Base-by-base conservation (phyloP, 1,140 invertebrate genomes). In the Macrotrachela quadricornifera region DNA sequence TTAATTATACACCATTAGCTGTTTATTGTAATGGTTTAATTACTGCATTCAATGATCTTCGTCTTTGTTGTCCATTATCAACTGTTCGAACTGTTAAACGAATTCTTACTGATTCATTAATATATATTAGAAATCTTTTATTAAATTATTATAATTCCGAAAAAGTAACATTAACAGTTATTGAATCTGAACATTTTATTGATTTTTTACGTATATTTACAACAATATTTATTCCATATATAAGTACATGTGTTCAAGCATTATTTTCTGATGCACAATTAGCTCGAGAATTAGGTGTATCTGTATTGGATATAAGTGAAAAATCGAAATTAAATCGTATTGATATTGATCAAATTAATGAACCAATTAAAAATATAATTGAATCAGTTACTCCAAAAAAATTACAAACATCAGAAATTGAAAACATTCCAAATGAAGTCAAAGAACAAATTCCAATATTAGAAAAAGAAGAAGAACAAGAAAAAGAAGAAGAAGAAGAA, bases 1-100 rank as follows among this genome's bases (percentile, higher is more conserved):
- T 88, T 18, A 83, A 90, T 62, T 90, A 85, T 68, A 81, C 81
- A 66, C 85, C 86, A 4, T 67, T 92, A 56, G 85, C 85, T 1
- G 79, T 83, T 59, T 85, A 85, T 60, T 84, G 83, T 62, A 92
- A 91, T 72, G 79, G 81, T n/a, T 71, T 90, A 46, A 71, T 90
- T 56, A 76, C 71, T 46, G 75, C 78, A 9, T 76, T 90, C 44
- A 90, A 90, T 66, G 80, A 83, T 42, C 67, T 90, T 38, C 74
- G 83, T 54, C 67, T 84, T 1, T 86, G 82, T 64, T 76, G 81
- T 13, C 80, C 82, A 13, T 68, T 86, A 9, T 79, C 82, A 51
- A 68, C 85, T 17, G 78, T 81, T 0, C 75, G 78, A 55, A 74
- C 77, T 59, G 78, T 84, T 4, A 78, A 80, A 3, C 67, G 71